These are phyloP conservation scores for Orchestia grillus DNA, from an alignment of 1,140 invertebrate genomes.

Conservation along the genomic window DNA sequence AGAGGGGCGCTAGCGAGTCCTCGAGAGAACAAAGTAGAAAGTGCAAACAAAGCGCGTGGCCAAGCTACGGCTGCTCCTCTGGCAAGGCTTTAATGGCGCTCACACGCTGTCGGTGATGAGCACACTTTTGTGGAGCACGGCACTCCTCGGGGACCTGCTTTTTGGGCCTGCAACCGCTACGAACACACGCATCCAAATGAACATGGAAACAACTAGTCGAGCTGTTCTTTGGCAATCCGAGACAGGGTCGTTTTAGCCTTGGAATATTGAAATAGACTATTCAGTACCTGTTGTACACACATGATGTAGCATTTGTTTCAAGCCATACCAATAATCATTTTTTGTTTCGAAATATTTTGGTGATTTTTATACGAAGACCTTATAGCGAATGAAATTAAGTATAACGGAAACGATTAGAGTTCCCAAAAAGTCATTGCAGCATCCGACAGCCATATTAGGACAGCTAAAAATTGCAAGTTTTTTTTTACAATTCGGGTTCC, in stretches of 20 bases:
- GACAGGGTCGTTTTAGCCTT: neutral
- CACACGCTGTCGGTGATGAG: neutral
- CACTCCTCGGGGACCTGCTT: neutral
- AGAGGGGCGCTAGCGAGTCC: constrained; percentile 29
- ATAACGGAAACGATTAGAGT: neutral
- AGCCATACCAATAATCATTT: neutral
- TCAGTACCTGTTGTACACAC: neutral
- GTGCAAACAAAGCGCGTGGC: neutral
- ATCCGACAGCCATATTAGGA: neutral
- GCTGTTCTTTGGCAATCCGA: neutral
- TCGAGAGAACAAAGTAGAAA: constrained; percentile 35
- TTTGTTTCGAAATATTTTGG: neutral
- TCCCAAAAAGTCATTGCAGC: neutral
- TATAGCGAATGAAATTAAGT: neutral
- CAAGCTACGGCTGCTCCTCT: neutral
- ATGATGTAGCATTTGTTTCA: neutral
- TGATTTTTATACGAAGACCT: neutral
- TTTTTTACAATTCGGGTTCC: neutral
- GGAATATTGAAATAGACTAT: neutral
- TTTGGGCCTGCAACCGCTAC: neutral
- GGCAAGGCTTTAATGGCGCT: neutral
- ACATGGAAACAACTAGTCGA: neutral
- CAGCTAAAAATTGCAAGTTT: neutral
- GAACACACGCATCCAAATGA: neutral
- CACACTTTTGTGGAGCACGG: neutral